Conservation (phyloP, 2,113 vertebrate species). For the Pelobates fuscus region DNA sequence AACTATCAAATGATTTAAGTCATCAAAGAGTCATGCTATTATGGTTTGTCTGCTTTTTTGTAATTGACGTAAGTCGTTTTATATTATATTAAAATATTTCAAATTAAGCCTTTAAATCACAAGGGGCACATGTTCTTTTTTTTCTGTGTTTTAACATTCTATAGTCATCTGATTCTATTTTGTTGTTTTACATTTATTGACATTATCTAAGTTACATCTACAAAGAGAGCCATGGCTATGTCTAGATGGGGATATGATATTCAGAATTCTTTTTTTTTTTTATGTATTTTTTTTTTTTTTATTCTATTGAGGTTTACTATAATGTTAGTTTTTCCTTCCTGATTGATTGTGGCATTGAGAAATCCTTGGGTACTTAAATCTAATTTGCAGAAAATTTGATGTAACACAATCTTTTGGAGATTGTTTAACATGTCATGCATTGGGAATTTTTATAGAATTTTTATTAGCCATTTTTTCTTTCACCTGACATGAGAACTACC, state of each 20-base stretch:
- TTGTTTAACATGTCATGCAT: not conserved
- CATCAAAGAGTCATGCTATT: conserved; percentile 15
- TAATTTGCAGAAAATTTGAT: not conserved
- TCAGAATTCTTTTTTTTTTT: not conserved
- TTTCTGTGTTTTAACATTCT: conserved; percentile 1
- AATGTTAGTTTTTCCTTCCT: not conserved
- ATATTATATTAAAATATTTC: conserved; percentile 9
- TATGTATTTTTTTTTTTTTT: not conserved
- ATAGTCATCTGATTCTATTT: conserved; percentile 25
- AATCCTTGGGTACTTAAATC: not conserved
- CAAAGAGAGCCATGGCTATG: not conserved
- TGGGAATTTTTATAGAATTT: not conserved
- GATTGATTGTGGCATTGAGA: not conserved
- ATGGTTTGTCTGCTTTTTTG: no score
- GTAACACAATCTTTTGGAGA: not conserved
- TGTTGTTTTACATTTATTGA: conserved; percentile 28
- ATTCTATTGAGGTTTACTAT: not conserved
- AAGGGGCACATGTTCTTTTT: conserved; percentile 2
- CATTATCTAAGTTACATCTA: conserved; percentile 5
- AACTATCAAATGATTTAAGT: not conserved
- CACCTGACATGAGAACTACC: no score
- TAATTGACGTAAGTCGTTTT: conserved; percentile 13
- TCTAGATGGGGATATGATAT: not conserved
- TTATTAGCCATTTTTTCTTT: no score
- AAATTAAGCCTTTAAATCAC: conserved; percentile 1